A percentile compares a stretch with the other conserved stretches of the same genome.
Evolutionary conservation across 2,113 vertebrate species (phyloP).

Genomic region (Pogona vitticeps): DNA sequence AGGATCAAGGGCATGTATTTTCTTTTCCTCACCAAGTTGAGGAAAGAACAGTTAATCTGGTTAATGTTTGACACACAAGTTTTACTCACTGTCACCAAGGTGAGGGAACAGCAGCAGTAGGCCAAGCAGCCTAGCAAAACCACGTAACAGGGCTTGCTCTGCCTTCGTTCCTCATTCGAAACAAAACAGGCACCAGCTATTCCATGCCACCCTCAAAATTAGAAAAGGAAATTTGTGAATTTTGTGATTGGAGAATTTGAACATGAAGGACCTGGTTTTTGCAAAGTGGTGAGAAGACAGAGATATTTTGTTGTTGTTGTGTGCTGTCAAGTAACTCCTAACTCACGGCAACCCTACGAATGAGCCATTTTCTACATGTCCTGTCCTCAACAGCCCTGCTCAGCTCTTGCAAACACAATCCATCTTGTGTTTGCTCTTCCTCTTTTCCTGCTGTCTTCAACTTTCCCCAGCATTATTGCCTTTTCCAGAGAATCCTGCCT

Average conservation of each 20-base stretch:
- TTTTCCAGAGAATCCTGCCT: background rate
- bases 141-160: background rate
- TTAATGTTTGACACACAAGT: constrained; percentile 19
- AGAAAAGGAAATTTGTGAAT: background rate
- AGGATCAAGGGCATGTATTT: background rate
- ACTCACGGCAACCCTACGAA: too few species aligned
- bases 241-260: background rate
- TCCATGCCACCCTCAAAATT: background rate
- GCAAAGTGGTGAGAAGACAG: too few species aligned
- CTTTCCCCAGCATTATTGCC: too few species aligned
- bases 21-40: background rate
- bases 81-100: background rate
- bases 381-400: too few species aligned
- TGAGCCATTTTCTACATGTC: too few species aligned
- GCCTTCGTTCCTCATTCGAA: background rate
- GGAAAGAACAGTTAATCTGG: constrained; percentile 1
- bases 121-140: background rate
- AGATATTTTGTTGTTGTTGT: too few species aligned
- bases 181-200: background rate
- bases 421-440: too few species aligned
- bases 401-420: too few species aligned
- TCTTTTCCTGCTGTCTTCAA: too few species aligned
- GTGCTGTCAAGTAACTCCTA: too few species aligned
- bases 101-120: background rate
- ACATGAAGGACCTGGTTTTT: background rate